Percentiles rank a stretch among this genome's conserved stretches.
phyloP scores from a whole-genome alignment of 2,797 vertebrate species.

The Arnoldichthys spilopterus region DNA sequence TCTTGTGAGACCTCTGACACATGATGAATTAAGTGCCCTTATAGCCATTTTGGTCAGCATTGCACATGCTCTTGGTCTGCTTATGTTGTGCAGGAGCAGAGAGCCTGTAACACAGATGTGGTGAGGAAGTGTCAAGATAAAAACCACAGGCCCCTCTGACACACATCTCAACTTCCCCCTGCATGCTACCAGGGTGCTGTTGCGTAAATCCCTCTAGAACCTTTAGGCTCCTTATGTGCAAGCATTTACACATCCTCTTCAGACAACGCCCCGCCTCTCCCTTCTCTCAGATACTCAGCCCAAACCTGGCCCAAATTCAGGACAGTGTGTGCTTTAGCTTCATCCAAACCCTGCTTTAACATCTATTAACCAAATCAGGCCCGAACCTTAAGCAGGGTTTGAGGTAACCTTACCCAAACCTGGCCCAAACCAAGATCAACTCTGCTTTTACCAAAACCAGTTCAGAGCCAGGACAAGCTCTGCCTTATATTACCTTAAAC shows the following conservation, averaged over 20 bases:
- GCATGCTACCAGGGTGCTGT: constrained; percentile 7
- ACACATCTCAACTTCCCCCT: constrained; percentile 39
- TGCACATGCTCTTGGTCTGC: too few relatives aligned
- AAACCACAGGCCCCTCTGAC: constrained; percentile 62
- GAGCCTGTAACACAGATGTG: constrained; percentile 34
- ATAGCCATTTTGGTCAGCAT: neutral
- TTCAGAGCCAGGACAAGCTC: neutral
- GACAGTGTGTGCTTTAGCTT: neutral
- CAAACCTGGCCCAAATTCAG: neutral
- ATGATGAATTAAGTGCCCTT: too few relatives aligned
- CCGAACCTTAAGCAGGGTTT: neutral
- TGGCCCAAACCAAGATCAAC: neutral
- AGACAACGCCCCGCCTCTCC: constrained; percentile 12
- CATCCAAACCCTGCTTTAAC: neutral
- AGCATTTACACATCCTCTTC: constrained; percentile 46
- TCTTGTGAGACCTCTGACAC: neutral
- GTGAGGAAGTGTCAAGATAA: constrained; percentile 69
- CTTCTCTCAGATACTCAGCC: constrained; percentile 8
- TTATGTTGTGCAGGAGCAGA: neutral
- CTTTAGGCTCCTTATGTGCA: constrained; percentile 2
- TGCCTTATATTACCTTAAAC: too few relatives aligned
- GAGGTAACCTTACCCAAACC: neutral
- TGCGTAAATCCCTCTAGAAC: constrained; percentile 39
- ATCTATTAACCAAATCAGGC: neutral
- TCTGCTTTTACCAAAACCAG: neutral